Conservation (phyloP, 2,113 vertebrate species). For the Electrona antarctica region DNA sequence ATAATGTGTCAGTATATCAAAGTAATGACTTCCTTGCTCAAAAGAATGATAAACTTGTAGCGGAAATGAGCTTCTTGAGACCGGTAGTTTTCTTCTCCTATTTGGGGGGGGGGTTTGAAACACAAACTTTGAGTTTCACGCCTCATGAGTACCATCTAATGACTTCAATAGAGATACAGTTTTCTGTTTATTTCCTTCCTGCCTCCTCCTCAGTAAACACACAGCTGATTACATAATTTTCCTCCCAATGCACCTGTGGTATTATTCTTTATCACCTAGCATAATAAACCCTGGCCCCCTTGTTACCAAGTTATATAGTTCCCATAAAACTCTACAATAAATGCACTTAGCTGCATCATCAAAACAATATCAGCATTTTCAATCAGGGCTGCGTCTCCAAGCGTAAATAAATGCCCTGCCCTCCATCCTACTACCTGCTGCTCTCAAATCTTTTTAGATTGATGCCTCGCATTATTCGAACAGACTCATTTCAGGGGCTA, state of each 20-base stretch:
- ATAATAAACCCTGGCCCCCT: conserved; percentile 68
- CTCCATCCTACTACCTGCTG: conserved; percentile 40
- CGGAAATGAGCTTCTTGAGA: too few species aligned
- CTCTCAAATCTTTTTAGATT: conserved; percentile 31
- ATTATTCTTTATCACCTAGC: conserved; percentile 68
- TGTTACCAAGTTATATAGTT: conserved; percentile 70
- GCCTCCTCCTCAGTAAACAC: conserved; percentile 43
- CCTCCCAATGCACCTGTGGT: conserved; percentile 61
- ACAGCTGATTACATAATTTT: conserved; percentile 66
- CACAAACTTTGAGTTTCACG: not conserved
- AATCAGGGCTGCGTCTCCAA: conserved; percentile 20
- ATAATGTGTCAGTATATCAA: too few species aligned
- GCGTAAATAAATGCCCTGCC: conserved; percentile 44
- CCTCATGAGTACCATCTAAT: conserved; percentile 6
- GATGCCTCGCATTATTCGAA: conserved; percentile 21
- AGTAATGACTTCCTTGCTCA: too few species aligned
- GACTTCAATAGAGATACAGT: not conserved
- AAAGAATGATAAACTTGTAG: too few species aligned
- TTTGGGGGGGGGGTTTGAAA: not conserved
- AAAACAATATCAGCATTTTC: conserved; percentile 49
- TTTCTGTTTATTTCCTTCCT: conserved; percentile 49
- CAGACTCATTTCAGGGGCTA: conserved; percentile 24
- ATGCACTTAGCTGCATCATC: conserved; percentile 49
- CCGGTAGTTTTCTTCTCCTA: too few species aligned
- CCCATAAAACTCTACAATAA: conserved; percentile 60